Base-by-base conservation (phyloP, 2,888 invertebrate species). In the Perdita meconis region DNA sequence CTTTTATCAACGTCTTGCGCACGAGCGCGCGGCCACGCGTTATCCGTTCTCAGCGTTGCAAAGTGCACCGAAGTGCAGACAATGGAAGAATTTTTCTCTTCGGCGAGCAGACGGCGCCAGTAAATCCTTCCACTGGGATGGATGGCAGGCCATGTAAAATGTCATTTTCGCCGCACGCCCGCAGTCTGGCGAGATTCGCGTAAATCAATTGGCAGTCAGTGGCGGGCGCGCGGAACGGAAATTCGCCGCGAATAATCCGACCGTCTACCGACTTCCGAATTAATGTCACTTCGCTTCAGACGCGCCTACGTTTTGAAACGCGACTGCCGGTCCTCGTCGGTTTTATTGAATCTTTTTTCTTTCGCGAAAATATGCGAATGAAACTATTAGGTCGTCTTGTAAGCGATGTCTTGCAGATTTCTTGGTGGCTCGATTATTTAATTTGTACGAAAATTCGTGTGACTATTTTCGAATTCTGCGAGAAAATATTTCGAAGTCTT, bases 101-200 rank as follows among this genome's bases (percentile, higher is more conserved):
- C 26, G 61, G 12, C 24, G 42, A 44, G 16, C 8, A 44, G 16
- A 55, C 38, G 38, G 26, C 24, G 53, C n/a, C 63, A 34, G 53
- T 19, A 30, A 55, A 34, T 55, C 38, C 30, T 44, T 47, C 26
- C n/a, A n/a, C 24, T 13, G 12, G 55, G 36, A 30, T 16, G n/a
- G 19, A 4, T 13, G 26, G n/a, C 16, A 8, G 19, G 30, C 5
- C 36, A 19, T 47, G 63, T 16, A 38, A 47, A 70, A 63, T 70
- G 53, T 70, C 55, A 70, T 70, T 70, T 63, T 60, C 53, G 40
- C 42, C 42, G 24, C 8, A 60, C 44, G 30, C 19, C n/a, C n/a
- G n/a, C 57, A 22, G 13, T 2, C 30, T 51, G 67, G 38, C 59
- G 60, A 53, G 60, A 34, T 24, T 40, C 13, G 13, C 40, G 59